Conservation (phyloP, 2,797 vertebrate species). For the Eidolon dupreanum region DNA sequence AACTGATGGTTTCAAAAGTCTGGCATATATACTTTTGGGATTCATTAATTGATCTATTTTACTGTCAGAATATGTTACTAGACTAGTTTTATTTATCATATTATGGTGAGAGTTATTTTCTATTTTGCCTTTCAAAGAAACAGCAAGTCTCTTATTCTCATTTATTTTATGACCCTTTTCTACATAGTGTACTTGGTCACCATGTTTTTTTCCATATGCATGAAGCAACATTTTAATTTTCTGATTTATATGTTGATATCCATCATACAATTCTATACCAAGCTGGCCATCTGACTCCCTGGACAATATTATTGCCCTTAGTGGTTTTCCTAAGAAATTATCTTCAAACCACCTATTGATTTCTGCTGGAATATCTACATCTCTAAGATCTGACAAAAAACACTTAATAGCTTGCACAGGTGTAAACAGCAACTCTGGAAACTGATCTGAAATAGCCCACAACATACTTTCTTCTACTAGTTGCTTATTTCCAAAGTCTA, state of each 20-base stretch:
- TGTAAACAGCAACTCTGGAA: slow-evolving; percentile 87
- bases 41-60: slow-evolving; percentile 14
- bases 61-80: slow-evolving; percentile 34
- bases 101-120: not conserved
- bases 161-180: slow-evolving; percentile 50
- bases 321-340: slow-evolving; percentile 85
- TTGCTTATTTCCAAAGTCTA: slow-evolving; percentile 93
- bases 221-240: slow-evolving; percentile 88
- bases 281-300: slow-evolving; percentile 89
- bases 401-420: slow-evolving; percentile 95
- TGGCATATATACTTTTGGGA: not conserved
- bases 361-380: slow-evolving; percentile 82
- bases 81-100: not conserved
- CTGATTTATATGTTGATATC: slow-evolving; percentile 88
- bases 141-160: slow-evolving; percentile 22
- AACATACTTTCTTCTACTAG: slow-evolving; percentile 88
- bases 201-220: slow-evolving; percentile 41
- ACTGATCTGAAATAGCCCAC: slow-evolving; percentile 87
- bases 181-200: not conserved
- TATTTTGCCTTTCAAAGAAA: slow-evolving; percentile 59
- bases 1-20: slow-evolving; percentile 24
- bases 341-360: slow-evolving; percentile 89
- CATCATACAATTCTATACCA: slow-evolving; percentile 91
- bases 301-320: slow-evolving; percentile 87
- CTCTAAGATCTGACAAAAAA: slow-evolving; percentile 86